These are phyloP conservation scores for Seira ritae DNA, from an alignment of 2,888 invertebrate genomes.

Conservation along the genomic window DNA sequence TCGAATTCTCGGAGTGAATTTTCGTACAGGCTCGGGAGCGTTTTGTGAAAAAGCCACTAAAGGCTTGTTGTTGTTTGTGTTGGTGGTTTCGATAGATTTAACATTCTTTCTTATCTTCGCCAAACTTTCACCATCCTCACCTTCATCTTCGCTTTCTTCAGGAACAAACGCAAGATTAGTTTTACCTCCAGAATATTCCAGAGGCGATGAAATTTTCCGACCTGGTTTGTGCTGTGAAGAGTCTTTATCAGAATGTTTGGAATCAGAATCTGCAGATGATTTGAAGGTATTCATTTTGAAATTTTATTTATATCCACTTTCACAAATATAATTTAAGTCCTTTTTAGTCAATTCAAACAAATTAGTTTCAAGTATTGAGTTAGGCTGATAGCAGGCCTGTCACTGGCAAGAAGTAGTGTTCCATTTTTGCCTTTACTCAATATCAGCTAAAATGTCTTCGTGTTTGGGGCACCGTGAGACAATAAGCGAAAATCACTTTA, in stretches of 20 bases:
- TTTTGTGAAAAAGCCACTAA: too few species aligned
- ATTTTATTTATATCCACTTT: neutral
- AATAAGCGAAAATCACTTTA: neutral
- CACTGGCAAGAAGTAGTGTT: neutral
- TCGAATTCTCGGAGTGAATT: too few species aligned
- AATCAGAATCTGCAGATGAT: conserved; percentile 11
- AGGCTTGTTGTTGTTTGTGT: too few species aligned
- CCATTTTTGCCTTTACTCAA: too few species aligned
- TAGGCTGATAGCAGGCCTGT: neutral
- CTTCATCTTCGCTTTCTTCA: conserved; percentile 65
- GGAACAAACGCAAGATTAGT: conserved; percentile 64
- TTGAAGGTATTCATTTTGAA: conserved; percentile 29
- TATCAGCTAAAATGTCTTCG: too few species aligned
- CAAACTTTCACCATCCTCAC: conserved; percentile 12
- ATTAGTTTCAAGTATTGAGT: too few species aligned
- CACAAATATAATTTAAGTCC: neutral
- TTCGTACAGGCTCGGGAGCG: too few species aligned
- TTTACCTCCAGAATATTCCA: conserved; percentile 39
- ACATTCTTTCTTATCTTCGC: too few species aligned
- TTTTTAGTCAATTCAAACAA: neutral
- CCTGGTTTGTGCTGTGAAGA: conserved; percentile 8
- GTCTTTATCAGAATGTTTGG: conserved; percentile 28
- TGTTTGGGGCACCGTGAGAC: conserved; percentile 25
- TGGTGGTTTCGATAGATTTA: too few species aligned
- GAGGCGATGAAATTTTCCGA: conserved; percentile 38